A percentile compares a stretch with the other conserved stretches of the same genome.
Conservation (phyloP, 2,888 invertebrate species). For the Eumerus sabulonum region DNA sequence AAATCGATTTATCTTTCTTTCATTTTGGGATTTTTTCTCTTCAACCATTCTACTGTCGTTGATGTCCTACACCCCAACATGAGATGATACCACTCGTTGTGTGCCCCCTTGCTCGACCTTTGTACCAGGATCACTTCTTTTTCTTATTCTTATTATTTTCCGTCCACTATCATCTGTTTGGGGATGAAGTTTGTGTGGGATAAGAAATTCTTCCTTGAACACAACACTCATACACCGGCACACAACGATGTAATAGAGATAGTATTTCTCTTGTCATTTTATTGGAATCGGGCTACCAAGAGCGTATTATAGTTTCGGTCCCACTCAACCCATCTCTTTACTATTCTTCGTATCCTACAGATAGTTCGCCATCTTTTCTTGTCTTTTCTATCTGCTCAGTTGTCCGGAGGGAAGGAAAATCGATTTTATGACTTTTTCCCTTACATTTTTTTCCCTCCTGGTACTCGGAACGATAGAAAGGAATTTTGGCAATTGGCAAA, state of each 20-base stretch:
- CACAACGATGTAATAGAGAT: conserved; percentile 5
- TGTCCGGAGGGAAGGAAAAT: conserved; percentile 50
- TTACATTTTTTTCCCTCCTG: not conserved
- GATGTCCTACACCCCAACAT: conserved; percentile 30
- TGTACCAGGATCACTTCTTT: not conserved
- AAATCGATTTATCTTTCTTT: conserved; percentile 65
- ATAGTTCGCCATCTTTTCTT: conserved; percentile 51
- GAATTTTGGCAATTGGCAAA: conserved; percentile 60
- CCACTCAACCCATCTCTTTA: not conserved
- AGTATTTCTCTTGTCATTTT: conserved; percentile 58
- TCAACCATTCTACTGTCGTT: conserved; percentile 21
- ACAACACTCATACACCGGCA: no score
- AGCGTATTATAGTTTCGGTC: conserved; percentile 50
- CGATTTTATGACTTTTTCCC: conserved; percentile 56
- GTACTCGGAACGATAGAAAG: conserved; percentile 18
- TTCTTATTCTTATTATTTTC: conserved; percentile 12
- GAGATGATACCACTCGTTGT: conserved; percentile 40
- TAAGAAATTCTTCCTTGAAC: conserved; percentile 52
- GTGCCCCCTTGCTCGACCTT: conserved; percentile 46
- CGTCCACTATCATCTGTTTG: conserved; percentile 9
- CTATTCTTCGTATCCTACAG: no score
- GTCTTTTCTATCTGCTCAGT: conserved; percentile 26
- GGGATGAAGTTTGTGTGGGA: conserved; percentile 17
- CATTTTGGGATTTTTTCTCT: conserved; percentile 21
- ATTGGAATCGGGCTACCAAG: conserved; percentile 66